Evolutionary conservation across 2,888 invertebrate species (phyloP).

Genomic region (Melinopterus prodromus): DNA sequence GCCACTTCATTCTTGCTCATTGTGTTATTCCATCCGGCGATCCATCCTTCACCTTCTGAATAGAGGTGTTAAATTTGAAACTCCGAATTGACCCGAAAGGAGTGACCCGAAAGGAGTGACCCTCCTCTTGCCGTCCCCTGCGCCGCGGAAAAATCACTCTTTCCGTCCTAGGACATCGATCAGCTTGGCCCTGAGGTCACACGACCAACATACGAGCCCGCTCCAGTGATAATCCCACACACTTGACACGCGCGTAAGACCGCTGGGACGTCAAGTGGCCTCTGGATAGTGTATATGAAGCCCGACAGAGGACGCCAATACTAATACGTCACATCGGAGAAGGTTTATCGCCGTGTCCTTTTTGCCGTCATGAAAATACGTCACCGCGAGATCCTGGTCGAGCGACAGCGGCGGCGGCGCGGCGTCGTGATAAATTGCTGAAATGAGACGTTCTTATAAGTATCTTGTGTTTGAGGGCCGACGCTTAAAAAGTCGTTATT

Average conservation of each 20-base stretch:
- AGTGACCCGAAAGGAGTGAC: too few relatives aligned
- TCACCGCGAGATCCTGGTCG: slow-evolving; percentile 13
- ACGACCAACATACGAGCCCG: too few relatives aligned
- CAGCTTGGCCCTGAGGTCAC: neutral
- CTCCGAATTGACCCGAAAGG: neutral
- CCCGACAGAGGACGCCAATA: slow-evolving; percentile 17
- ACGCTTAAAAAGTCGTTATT: slow-evolving; percentile 29
- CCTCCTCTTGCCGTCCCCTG: neutral
- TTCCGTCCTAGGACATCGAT: neutral
- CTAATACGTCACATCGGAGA: slow-evolving; percentile 32
- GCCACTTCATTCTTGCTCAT: neutral
- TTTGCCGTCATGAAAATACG: slow-evolving; percentile 19
- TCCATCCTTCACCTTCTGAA: neutral
- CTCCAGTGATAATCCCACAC: neutral
- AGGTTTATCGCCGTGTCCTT: slow-evolving; percentile 24
- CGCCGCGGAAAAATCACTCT: neutral
- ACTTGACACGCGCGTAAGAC: slow-evolving; percentile 6
- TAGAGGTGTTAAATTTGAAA: neutral
- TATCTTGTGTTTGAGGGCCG: slow-evolving; percentile 27
- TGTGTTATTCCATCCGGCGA: neutral
- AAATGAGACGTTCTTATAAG: slow-evolving; percentile 31
- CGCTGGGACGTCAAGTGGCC: neutral
- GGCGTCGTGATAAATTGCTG: slow-evolving; percentile 31
- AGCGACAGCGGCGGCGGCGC: neutral
- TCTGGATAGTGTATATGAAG: slow-evolving; percentile 8